Percentiles rank a stretch among this genome's conserved stretches.
Evolutionary conservation across 2,888 invertebrate genomes (phyloP).

Genomic region (Diplazon laetatorius): DNA sequence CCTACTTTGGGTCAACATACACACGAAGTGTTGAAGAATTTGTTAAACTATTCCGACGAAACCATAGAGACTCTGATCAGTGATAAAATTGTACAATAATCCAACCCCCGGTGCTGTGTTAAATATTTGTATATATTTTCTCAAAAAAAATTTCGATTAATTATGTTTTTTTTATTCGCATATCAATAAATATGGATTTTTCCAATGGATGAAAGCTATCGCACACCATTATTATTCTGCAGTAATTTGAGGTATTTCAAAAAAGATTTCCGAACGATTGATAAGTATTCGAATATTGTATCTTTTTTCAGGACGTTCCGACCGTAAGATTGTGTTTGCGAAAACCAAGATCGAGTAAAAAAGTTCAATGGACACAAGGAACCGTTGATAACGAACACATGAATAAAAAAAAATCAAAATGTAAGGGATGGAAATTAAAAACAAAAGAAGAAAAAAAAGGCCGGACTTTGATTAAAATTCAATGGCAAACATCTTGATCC

Average conservation of each 20-base stretch:
- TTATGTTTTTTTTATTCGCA: constrained; percentile 34
- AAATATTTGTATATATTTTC: no score
- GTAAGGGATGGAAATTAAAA: constrained; percentile 84
- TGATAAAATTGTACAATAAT: constrained; percentile 83
- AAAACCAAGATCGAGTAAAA: constrained; percentile 89
- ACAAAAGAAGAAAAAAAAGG: neutral
- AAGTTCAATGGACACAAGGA: constrained; percentile 94
- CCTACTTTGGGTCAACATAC: constrained; percentile 96
- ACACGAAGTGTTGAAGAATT: constrained; percentile 87
- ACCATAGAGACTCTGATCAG: constrained; percentile 84
- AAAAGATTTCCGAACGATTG: neutral
- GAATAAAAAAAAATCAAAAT: constrained; percentile 98
- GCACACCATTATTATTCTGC: neutral
- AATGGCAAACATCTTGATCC: neutral
- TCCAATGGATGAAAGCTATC: constrained; percentile 32
- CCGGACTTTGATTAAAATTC: no score
- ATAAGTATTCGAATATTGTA: constrained; percentile 37
- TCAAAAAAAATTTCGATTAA: neutral
- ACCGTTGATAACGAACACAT: constrained; percentile 97
- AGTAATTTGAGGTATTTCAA: no score
- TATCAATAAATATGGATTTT: constrained; percentile 57
- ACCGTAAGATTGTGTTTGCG: constrained; percentile 87
- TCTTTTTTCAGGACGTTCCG: constrained; percentile 83
- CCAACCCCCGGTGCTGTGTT: no score
- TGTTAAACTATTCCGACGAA: constrained; percentile 86